Evolutionary conservation across 1,140 invertebrate genomes (phyloP), one percentile per base, ranked within the genome.

Genomic region (Solen grandis): DNA sequence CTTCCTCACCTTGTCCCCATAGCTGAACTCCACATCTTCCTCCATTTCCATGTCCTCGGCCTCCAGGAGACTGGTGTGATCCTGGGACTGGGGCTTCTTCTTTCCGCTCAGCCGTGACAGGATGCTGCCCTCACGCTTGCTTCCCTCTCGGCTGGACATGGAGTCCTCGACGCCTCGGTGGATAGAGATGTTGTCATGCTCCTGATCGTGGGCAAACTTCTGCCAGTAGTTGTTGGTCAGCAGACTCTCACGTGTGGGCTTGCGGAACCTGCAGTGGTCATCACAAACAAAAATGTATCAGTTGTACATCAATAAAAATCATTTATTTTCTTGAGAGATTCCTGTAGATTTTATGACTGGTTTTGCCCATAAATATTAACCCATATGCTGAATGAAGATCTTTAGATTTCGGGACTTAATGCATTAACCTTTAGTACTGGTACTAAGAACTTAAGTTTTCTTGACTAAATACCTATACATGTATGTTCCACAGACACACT

Each of bases 131-230:
- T 86, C 85, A 19, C 50, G 52, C 29, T 74, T 76, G 59, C 85
- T 86, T 25, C 78, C 74, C 27, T 84, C 77, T 5, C 85, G 73
- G 59, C 81, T 85, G 5, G 55, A 62, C 5, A 50, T 46, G 5
- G 80, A 75, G 46, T 86, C 85, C 16, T 86, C 86, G 0, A 87
- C 83, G 1, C 89, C 88, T 29, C 88, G 82, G 52, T 89, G 87
- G 5, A 90, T 63, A 31, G 86, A 86, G 29, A 90, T 86, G 31
- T 87, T 85, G 68, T 89, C 88, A 5, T 35, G 36, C 25, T 80
- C 76, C 38, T 88, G 82, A 35, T 86, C 82, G 10, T 60, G 59
- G 13, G 55, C 36, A 36, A 76, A 87, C 27, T 73, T 82, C 38
- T 79, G 65, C 63, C 82, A 83, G 79, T 90, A 90, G 5, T 84